Conservation (phyloP, 1,140 invertebrate genomes). For the Sipha flava region DNA sequence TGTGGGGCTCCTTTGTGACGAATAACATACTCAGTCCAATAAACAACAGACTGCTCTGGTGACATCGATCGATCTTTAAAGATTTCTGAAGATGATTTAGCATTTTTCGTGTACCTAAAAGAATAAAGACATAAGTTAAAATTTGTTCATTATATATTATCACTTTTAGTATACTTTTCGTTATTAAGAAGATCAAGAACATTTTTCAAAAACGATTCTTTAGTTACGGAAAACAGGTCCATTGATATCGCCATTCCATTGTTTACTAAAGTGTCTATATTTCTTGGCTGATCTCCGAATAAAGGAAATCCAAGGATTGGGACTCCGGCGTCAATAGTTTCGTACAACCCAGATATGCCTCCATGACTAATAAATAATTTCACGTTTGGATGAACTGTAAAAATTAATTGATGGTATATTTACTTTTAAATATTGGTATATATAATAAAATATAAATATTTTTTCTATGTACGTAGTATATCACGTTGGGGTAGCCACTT, state of each 20-base stretch:
- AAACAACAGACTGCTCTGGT: constrained; percentile 6
- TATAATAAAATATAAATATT: too few relatives aligned
- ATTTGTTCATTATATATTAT: background rate
- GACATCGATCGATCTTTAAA: constrained; percentile 37
- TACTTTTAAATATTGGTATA: too few relatives aligned
- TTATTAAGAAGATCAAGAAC: constrained; percentile 33
- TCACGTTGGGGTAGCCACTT: constrained; percentile 58
- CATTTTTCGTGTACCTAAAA: background rate
- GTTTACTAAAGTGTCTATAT: too few relatives aligned
- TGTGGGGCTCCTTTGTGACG: constrained; percentile 32
- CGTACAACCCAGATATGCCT: too few relatives aligned
- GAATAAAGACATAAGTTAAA: background rate
- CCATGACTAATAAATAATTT: too few relatives aligned
- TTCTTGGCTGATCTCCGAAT: too few relatives aligned
- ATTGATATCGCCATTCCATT: too few relatives aligned
- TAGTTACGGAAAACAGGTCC: constrained; percentile 41
- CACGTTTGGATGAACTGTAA: too few relatives aligned
- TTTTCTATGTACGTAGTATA: constrained; percentile 45
- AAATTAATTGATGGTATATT: too few relatives aligned
- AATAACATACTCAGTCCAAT: constrained; percentile 38
- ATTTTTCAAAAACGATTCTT: constrained; percentile 26
- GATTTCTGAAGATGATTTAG: background rate
- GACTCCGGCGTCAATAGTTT: too few relatives aligned
- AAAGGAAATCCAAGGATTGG: too few relatives aligned
- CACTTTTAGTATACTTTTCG: background rate